These are phyloP conservation scores for Hippocampus abdominalis DNA, from an alignment of 2,113 vertebrate species.

Conservation along the genomic window DNA sequence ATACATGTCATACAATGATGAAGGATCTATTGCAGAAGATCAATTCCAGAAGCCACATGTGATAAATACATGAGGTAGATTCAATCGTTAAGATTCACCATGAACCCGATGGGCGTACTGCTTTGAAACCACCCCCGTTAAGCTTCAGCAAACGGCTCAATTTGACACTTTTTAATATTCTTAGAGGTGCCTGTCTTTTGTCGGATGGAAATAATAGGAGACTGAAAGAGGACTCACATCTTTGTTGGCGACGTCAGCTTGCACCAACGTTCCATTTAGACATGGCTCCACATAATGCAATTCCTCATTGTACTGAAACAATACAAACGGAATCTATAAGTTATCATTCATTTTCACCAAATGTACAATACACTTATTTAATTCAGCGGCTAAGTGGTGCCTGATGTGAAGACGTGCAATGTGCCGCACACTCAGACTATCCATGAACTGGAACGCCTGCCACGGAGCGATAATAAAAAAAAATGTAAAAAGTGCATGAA, in stretches of 20 bases:
- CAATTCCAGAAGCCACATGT: no score
- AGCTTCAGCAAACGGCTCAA: not conserved
- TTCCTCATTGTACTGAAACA: conserved; percentile 89
- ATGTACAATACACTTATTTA: not conserved
- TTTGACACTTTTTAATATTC: not conserved
- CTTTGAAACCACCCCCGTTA: not conserved
- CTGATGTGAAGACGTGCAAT: conserved; percentile 11
- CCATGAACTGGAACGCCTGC: conserved; percentile 25
- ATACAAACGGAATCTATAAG: conserved; percentile 10
- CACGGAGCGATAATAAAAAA: conserved; percentile 80
- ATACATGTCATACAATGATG: no score
- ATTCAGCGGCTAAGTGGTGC: not conserved
- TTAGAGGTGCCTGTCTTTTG: not conserved
- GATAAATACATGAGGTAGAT: not conserved
- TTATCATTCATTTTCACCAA: not conserved
- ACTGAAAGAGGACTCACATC: conserved; percentile 77
- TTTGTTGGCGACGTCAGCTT: conserved; percentile 96
- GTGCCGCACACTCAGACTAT: conserved; percentile 8
- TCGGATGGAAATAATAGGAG: not conserved
- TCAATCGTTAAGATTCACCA: not conserved
- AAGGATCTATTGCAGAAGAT: no score
- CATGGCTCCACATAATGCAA: conserved; percentile 94
- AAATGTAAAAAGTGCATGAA: conserved; percentile 66
- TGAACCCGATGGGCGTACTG: not conserved
- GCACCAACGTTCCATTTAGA: conserved; percentile 92